Evolutionary conservation across 2,797 vertebrate species (phyloP), one percentile per base, ranked within the genome.

Genomic region (Gymnothorax javanicus): DNA sequence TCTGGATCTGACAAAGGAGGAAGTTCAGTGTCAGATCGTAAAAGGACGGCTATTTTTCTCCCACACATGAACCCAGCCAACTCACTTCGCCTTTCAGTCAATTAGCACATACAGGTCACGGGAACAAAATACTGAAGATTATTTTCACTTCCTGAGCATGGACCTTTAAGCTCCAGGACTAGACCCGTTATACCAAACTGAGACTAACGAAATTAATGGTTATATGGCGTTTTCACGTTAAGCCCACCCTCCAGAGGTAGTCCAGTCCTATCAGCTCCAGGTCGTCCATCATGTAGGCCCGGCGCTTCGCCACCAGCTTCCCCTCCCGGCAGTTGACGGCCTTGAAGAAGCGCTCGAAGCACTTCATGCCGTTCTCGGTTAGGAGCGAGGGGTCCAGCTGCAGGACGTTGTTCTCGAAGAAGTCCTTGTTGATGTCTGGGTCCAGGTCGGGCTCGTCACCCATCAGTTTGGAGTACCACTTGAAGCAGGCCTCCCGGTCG

Each of bases 381-480:
- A 99, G 96, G 75, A 99, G 95, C 90, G 98, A 99, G 33, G 99
- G 99, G 95, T 99, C 99, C 92, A 99, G 95, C 95, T 99, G 99
- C 92, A 99, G 96, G 85, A 99, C 97, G 71, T 99, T 99, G 94
- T 99, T 99, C 96, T 99, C 99, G 95, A 99, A 99, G 94, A 99
- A 99, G 96, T 99, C 99, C 95, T 99, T 99, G 94, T 99, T 99
- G 94, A 99, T 99, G 95, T 99, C 99, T 85, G 99, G 99, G 92
- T 99, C 99, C 91, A 99, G 96, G 93, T 99, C 99, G 85, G 99
- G 99, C 93, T 99, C 99, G 88, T 99, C 99, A 54, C 99, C 99
- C 99, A 99, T 99, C 90, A 99, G 95, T 92, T 99, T 99, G 90
- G 99, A 99, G 96, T 99, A 99, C 99, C 99, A 99, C 95, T 99